Conservation (phyloP, 2,888 invertebrate species). For the Rosalia funebris region DNA sequence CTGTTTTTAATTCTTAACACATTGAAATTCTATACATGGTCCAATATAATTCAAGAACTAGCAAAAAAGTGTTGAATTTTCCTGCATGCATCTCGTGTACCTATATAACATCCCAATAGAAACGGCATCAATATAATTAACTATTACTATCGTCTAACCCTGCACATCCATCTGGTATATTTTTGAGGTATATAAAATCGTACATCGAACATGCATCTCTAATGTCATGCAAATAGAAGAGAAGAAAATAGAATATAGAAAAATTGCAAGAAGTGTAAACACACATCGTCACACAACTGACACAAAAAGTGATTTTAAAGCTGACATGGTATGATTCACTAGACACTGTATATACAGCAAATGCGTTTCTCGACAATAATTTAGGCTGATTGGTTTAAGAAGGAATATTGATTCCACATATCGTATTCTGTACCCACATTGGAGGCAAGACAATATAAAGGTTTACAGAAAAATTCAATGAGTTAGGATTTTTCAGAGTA, state of each 20-base stretch:
- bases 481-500: neutral
- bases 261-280: slow-evolving; percentile 56
- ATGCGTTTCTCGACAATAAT: neutral
- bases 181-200: slow-evolving; percentile 45
- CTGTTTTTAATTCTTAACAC: too few relatives aligned
- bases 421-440: slow-evolving; percentile 24
- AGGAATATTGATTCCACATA: slow-evolving; percentile 38
- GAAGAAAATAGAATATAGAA: slow-evolving; percentile 56
- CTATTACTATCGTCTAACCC: neutral
- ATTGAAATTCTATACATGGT: too few relatives aligned
- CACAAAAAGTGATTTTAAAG: slow-evolving; percentile 52
- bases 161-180: slow-evolving; percentile 28
- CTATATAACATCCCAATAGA: neutral
- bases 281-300: slow-evolving; percentile 55
- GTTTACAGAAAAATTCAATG: neutral
- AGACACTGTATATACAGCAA: slow-evolving; percentile 22
- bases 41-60: neutral
- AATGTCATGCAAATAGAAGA: slow-evolving; percentile 56
- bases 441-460: slow-evolving; percentile 1
- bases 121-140: slow-evolving; percentile 4
- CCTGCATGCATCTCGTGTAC: neutral
- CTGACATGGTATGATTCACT: slow-evolving; percentile 26
- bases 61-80: neutral
- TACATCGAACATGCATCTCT: slow-evolving; percentile 50
- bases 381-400: neutral